These are phyloP conservation scores for Melanostigma gelatinosum DNA, from an alignment of 2,113 vertebrate species.

Conservation along the genomic window DNA sequence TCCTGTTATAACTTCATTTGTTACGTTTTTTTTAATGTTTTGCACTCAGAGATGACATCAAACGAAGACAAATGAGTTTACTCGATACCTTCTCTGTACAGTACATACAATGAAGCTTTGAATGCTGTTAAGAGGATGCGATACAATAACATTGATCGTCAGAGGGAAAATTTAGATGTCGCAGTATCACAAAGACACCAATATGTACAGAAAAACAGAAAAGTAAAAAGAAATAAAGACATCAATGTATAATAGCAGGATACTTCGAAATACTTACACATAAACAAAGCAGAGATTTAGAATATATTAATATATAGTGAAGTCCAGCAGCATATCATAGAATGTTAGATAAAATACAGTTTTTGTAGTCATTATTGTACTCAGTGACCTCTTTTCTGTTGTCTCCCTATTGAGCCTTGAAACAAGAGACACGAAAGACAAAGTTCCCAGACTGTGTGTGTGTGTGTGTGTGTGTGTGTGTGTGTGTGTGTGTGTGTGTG, in stretches of 20 bases:
- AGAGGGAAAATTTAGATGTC: not conserved
- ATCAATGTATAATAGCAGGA: not conserved
- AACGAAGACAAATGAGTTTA: not conserved
- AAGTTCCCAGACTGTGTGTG: constrained; percentile 18
- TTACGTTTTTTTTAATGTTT: not conserved
- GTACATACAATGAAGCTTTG: not conserved
- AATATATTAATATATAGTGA: not conserved
- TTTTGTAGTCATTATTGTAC: not conserved
- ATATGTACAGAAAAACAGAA: not conserved
- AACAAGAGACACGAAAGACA: constrained; percentile 46
- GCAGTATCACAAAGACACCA: not conserved
- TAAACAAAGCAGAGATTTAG: not conserved
- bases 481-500: constrained; percentile 30
- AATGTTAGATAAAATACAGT: not conserved
- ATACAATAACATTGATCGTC: not conserved
- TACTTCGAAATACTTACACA: not conserved
- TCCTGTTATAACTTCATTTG: not conserved
- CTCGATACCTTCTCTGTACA: not conserved
- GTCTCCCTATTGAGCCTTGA: constrained; percentile 20
- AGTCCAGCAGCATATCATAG: not conserved
- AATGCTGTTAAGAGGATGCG: not conserved
- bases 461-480: not conserved
- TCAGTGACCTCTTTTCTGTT: constrained; percentile 24
- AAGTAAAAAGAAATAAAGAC: not conserved
- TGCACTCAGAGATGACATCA: not conserved